phyloP scores from a whole-genome alignment of 2,888 invertebrate species.

The Drosophila conformis region DNA sequence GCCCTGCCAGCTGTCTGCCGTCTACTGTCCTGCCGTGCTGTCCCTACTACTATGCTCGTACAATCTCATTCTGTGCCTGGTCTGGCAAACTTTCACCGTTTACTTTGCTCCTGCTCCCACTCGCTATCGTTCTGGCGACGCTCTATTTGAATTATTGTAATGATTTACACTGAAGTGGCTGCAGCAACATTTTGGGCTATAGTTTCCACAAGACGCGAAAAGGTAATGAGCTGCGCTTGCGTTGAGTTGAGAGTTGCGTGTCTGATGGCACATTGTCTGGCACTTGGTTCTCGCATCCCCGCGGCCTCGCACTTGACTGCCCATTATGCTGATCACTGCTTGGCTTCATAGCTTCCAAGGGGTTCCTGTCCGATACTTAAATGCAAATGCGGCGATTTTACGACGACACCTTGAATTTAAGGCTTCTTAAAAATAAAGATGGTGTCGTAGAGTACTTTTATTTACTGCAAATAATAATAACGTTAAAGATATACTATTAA shows the following conservation, averaged over 20 bases:
- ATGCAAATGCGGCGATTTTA: constrained; percentile 23
- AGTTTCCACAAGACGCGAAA: constrained; percentile 37
- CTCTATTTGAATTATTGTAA: constrained; percentile 74
- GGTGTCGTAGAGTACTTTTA: neutral
- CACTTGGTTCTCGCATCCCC: constrained; percentile 25
- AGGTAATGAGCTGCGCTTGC: constrained; percentile 51
- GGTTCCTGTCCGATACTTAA: constrained; percentile 10
- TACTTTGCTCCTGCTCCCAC: constrained; percentile 42
- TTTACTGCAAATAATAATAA: neutral
- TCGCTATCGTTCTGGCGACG: constrained; percentile 28
- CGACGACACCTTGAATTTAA: neutral
- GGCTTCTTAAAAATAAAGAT: neutral
- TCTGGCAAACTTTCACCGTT: constrained; percentile 66
- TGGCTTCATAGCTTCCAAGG: constrained; percentile 33
- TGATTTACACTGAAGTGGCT: constrained; percentile 71
- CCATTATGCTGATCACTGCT: constrained; percentile 49
- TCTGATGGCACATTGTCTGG: constrained; percentile 50
- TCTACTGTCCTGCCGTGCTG: constrained; percentile 18
- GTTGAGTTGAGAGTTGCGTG: constrained; percentile 27
- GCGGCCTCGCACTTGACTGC: constrained; percentile 19
- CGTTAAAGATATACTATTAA: neutral
- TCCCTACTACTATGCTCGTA: constrained; percentile 14
- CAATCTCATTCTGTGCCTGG: constrained; percentile 39
- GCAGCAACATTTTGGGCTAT: constrained; percentile 49
- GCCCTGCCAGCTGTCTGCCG: constrained; percentile 37